Evolutionary conservation across 2,113 vertebrate species (phyloP).

Genomic region (Tinamus guttatus): DNA sequence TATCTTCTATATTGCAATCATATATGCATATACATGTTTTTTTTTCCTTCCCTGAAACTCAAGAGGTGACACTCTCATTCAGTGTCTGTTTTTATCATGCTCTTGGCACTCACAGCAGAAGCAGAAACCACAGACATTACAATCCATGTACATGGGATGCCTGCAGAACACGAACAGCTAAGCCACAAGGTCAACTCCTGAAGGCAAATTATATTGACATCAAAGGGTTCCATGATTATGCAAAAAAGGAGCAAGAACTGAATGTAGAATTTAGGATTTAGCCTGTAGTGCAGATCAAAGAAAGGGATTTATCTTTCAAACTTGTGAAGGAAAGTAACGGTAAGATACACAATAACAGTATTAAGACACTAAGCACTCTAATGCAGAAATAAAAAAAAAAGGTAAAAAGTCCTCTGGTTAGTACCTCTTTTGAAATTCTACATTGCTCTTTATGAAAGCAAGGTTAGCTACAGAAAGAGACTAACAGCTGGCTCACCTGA

Average conservation of each 20-base stretch:
- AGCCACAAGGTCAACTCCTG: neutral
- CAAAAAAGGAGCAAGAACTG: neutral
- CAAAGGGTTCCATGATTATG: neutral
- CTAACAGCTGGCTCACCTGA: neutral
- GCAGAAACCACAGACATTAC: neutral
- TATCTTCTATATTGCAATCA: accelerated
- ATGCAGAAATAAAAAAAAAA: accelerated
- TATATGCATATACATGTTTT: accelerated
- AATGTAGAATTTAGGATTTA: neutral
- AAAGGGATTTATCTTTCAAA: neutral
- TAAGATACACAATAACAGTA: neutral
- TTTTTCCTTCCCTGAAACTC: neutral
- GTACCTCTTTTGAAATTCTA: neutral
- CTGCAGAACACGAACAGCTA: neutral
- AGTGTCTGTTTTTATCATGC: neutral
- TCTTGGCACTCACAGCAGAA: neutral
- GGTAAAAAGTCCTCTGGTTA: neutral
- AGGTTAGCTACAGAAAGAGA: neutral
- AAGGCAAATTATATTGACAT: neutral
- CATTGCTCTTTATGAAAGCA: neutral
- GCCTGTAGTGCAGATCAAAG: neutral
- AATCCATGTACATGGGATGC: accelerated
- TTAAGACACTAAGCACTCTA: neutral
- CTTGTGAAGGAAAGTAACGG: neutral
- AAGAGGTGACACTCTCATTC: neutral